Percentiles rank a stretch among this genome's conserved stretches.
Evolutionary conservation across 2,888 invertebrate species (phyloP).

Genomic region (Tipula unca): DNA sequence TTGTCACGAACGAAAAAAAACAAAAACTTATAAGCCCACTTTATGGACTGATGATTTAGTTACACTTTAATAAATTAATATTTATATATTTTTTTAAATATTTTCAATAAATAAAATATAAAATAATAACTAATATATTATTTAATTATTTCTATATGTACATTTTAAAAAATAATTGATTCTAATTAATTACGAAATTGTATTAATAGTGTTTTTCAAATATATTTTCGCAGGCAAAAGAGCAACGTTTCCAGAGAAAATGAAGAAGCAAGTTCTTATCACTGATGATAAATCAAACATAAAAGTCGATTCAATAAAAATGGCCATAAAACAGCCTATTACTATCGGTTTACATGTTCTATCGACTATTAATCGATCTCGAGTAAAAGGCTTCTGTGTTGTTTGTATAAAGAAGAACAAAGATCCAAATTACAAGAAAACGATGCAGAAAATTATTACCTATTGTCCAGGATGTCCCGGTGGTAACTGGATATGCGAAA

Average conservation of each 20-base stretch:
- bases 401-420: slow-evolving; percentile 33
- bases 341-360: not conserved
- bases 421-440: slow-evolving; percentile 23
- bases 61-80: not conserved
- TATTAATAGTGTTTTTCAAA: not conserved
- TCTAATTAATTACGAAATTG: not conserved
- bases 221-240: not conserved
- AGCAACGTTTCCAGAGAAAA: not conserved
- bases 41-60: slow-evolving; percentile 25
- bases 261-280: not conserved
- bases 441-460: slow-evolving; percentile 34
- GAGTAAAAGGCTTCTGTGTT: slow-evolving; percentile 38
- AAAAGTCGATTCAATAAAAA: not conserved
- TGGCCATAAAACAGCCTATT: not conserved
- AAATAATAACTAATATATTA: not conserved
- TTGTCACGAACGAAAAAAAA: slow-evolving; percentile 32
- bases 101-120: not conserved
- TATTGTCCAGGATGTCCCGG: slow-evolving; percentile 38
- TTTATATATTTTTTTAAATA: not conserved
- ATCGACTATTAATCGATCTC: slow-evolving; percentile 31
- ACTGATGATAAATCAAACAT: not conserved
- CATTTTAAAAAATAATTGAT: not conserved
- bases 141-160: not conserved
- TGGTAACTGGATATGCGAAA: slow-evolving; percentile 38
- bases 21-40: slow-evolving; percentile 28